These are phyloP conservation scores for Falcaria lacertinaria DNA, from an alignment of 2,888 invertebrate genomes.

Conservation along the genomic window DNA sequence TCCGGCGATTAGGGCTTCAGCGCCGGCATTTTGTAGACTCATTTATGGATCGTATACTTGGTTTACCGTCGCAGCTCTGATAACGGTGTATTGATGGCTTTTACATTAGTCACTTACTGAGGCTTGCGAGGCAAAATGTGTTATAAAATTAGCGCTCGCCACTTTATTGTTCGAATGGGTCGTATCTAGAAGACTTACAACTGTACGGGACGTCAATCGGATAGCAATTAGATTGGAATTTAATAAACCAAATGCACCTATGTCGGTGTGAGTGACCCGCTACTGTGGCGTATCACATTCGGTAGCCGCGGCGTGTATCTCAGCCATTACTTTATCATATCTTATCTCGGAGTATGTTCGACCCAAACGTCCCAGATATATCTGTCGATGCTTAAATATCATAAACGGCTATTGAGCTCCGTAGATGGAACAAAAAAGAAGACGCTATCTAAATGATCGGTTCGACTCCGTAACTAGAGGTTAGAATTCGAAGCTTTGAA, in stretches of 20 bases:
- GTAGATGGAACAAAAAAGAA: constrained; percentile 52
- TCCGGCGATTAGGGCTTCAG: constrained; percentile 46
- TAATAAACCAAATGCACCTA: constrained; percentile 55
- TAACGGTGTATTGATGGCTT: constrained; percentile 63
- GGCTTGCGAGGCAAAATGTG: constrained; percentile 33
- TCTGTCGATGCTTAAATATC: constrained; percentile 65
- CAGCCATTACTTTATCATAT: constrained; percentile 70
- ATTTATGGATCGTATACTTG: constrained; percentile 68
- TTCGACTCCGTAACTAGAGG: constrained; percentile 55
- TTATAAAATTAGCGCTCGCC: constrained; percentile 49
- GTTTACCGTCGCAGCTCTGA: constrained; percentile 58
- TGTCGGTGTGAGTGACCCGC: constrained; percentile 47
- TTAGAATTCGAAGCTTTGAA: constrained; percentile 53
- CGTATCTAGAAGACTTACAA: constrained; percentile 16
- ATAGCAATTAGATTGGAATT: constrained; percentile 61
- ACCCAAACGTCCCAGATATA: constrained; percentile 48
- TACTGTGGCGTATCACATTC: constrained; percentile 67
- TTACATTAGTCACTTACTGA: constrained; percentile 51
- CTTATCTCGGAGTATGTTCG: constrained; percentile 46
- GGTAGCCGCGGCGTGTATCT: constrained; percentile 56
- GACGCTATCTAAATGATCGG: constrained; percentile 57
- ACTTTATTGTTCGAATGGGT: constrained; percentile 11
- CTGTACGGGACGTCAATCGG: constrained; percentile 41
- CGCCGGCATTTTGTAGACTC: constrained; percentile 50
- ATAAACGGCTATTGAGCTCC: constrained; percentile 62